Percentiles rank a stretch among this genome's conserved stretches.
These are phyloP conservation scores for Oncorhynchus gorbuscha DNA, from an alignment of 2,113 vertebrate species.

Conservation along the genomic window DNA sequence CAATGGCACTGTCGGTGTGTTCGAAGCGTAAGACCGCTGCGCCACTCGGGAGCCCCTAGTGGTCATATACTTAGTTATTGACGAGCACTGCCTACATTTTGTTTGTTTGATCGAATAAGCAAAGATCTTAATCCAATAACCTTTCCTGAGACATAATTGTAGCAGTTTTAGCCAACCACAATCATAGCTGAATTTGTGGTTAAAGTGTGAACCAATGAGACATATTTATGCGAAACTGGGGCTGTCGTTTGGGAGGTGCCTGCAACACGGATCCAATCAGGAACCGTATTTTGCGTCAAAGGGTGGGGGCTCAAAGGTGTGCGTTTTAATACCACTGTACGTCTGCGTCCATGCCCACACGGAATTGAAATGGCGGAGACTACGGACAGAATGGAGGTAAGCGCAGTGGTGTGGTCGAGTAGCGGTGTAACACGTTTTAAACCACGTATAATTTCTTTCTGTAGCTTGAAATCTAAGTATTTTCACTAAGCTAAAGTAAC, in stretches of 20 bases:
- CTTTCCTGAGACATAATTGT: neutral
- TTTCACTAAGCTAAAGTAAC: neutral
- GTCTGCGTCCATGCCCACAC: neutral
- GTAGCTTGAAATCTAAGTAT: too few relatives aligned
- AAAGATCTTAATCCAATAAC: too few relatives aligned
- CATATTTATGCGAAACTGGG: neutral
- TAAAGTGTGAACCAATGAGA: neutral
- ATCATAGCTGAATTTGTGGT: neutral
- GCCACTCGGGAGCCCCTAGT: too few relatives aligned
- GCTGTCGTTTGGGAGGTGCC: neutral
- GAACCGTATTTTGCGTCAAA: neutral
- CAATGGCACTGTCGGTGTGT: too few relatives aligned
- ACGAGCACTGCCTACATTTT: too few relatives aligned
- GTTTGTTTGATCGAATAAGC: too few relatives aligned
- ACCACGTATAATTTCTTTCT: too few relatives aligned
- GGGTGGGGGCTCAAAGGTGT: slow-evolving; percentile 25
- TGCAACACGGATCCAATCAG: neutral
- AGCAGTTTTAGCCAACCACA: neutral
- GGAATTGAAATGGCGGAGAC: slow-evolving; percentile 74
- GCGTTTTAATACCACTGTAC: slow-evolving; percentile 23
- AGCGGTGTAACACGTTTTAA: too few relatives aligned
- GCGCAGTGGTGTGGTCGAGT: slow-evolving; percentile 7
- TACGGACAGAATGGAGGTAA: slow-evolving; percentile 76
- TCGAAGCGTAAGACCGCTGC: too few relatives aligned
- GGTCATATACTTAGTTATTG: too few relatives aligned